Conservation (phyloP, 1,140 invertebrate genomes). For the Drosophila ercepeae region DNA sequence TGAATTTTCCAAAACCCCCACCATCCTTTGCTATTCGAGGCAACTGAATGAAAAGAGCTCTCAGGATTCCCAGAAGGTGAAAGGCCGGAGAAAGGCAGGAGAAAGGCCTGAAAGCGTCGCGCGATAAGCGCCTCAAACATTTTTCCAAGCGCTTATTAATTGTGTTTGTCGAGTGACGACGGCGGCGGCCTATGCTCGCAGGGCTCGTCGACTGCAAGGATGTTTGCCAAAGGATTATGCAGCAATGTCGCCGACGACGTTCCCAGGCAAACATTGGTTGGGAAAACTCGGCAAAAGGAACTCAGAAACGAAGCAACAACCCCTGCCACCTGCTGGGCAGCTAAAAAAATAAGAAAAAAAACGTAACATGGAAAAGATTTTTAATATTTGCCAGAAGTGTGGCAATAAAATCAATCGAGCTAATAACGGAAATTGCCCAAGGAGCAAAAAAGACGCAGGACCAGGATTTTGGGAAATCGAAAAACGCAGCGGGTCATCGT, state of each 20-base stretch:
- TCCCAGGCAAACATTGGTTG: slow-evolving; percentile 35
- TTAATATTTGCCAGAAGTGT: slow-evolving; percentile 51
- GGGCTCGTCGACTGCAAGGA: neutral
- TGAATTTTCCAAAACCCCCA: slow-evolving; percentile 4
- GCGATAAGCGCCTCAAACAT: slow-evolving; percentile 73
- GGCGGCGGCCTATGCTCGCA: slow-evolving; percentile 25
- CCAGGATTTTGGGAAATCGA: slow-evolving; percentile 29
- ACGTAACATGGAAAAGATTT: slow-evolving; percentile 19
- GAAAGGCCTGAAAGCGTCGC: slow-evolving; percentile 61
- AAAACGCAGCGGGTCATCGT: slow-evolving; percentile 52
- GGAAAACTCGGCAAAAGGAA: slow-evolving; percentile 5
- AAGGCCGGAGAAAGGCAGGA: neutral
- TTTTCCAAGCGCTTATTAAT: slow-evolving; percentile 73
- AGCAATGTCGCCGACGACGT: slow-evolving; percentile 29
- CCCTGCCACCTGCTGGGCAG: slow-evolving; percentile 25
- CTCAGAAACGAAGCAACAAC: neutral
- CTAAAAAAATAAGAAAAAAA: neutral
- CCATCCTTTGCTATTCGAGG: neutral
- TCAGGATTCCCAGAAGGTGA: neutral
- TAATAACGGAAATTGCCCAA: slow-evolving; percentile 73
- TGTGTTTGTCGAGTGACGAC: slow-evolving; percentile 66
- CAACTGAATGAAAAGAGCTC: neutral
- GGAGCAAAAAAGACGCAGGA: slow-evolving; percentile 5
- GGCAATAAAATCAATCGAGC: slow-evolving; percentile 76
- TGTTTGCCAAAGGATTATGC: slow-evolving; percentile 59